These are phyloP conservation scores for Watsonalla cultraria DNA, from an alignment of 2,888 invertebrate genomes.

Conservation along the genomic window DNA sequence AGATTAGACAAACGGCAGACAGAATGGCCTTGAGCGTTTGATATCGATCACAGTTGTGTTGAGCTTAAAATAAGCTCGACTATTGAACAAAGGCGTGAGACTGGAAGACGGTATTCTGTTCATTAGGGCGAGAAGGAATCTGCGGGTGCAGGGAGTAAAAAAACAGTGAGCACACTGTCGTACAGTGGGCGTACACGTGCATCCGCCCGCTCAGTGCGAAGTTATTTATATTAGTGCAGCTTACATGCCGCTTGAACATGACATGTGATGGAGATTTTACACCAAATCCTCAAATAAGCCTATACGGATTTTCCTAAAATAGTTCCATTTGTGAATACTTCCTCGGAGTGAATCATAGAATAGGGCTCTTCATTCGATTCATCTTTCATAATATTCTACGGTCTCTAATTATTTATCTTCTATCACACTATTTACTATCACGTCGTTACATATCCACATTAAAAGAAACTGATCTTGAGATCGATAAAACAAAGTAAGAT, in stretches of 20 bases:
- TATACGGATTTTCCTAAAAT: no score
- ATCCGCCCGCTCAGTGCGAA: conserved; percentile 69
- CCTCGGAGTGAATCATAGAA: no score
- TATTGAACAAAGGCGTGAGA: conserved; percentile 21
- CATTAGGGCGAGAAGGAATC: conserved; percentile 28
- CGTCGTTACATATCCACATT: no score
- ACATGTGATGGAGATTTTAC: neutral
- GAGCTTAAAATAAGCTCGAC: neutral
- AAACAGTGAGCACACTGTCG: conserved; percentile 50
- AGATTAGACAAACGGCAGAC: neutral
- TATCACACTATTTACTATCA: no score
- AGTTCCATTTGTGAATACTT: no score
- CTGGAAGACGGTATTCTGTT: conserved; percentile 22
- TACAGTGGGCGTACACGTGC: conserved; percentile 73
- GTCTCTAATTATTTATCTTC: no score
- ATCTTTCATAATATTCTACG: no score
- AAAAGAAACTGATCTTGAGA: no score
- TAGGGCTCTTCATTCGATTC: no score
- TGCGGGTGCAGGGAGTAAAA: conserved; percentile 52
- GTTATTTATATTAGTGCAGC: conserved; percentile 55
- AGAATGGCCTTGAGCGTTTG: neutral
- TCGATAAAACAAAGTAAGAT: no score
- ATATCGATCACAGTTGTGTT: neutral
- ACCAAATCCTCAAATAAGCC: neutral
- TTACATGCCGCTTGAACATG: conserved; percentile 10